Evolutionary conservation across 2,888 invertebrate species (phyloP), one percentile per base, ranked within the genome.

Genomic region (Drosophila eohydei): DNA sequence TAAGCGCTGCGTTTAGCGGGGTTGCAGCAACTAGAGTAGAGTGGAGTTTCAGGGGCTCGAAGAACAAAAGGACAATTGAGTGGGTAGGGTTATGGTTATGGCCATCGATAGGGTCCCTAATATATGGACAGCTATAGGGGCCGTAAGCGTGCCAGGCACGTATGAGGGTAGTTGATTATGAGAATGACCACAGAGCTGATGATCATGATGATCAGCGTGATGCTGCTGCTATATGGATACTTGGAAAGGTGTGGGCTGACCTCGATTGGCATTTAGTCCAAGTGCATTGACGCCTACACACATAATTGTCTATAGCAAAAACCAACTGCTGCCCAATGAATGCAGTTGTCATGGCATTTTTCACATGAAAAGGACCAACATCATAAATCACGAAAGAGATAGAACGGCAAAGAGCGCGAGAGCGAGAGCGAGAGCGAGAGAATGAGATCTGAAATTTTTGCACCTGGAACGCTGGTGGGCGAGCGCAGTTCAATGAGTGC

Each of bases 381-480:
- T 71, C 86, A 87, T 86, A 89, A 86, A 86, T 86, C 89, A 86
- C 78, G 46, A 67, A 5, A 61, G 58, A 40, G 12, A 63, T 34
- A 36, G 44, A 63, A n/a, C 55, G n/a, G 44, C 43, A 50, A 12
- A 40, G 14, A n/a, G 26, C n/a, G 5, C 9, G 26, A 52, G n/a
- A 4, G 51, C 14, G 28, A 9, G 43, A 60, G 26, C 50, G 6
- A 46, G 51, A 3, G 51, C 36, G 36, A 52, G 32, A 16, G 50
- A 0, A n/a, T 1, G 16, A 32, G 28, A 54, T 21, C 28, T 21
- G 4, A 36, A 65, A 26, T 38, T 71, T 71, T 84, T 85, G 78
- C 86, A 86, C 89, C 89, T 84, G 89, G 89, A 78, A 32, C 55
- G 46, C 58, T 88, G 74, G 88, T 86, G 87, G 87, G 86, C 68